Conservation (phyloP, 2,797 vertebrate species). For the Urophycis tenuis region DNA sequence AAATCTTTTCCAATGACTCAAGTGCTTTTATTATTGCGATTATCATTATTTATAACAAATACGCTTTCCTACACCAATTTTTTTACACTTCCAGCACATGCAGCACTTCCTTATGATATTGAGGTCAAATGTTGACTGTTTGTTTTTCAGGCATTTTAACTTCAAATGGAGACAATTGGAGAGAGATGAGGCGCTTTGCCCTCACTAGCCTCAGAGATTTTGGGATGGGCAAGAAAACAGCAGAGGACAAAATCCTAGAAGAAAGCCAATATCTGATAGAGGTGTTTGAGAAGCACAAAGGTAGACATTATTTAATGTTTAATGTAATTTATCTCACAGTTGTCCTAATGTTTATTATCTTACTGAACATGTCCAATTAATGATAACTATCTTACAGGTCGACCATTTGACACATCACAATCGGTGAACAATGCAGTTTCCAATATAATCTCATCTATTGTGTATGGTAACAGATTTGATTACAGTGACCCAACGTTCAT, state of each 20-base stretch:
- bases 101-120: not conserved
- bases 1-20: no score
- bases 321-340: not conserved
- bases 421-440: conserved; percentile 36
- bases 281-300: conserved; percentile 53
- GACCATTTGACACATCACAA: not conserved
- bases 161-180: conserved; percentile 68
- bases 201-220: conserved; percentile 62
- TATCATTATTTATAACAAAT: no score
- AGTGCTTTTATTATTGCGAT: no score
- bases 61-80: not conserved
- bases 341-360: no score
- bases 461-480: conserved; percentile 37
- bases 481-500: conserved; percentile 29
- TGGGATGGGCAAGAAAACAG: conserved; percentile 67
- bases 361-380: no score
- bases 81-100: not conserved
- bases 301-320: no score
- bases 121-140: not conserved
- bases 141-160: conserved; percentile 60
- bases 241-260: conserved; percentile 64
- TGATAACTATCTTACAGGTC: no score
- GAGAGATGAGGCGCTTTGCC: conserved; percentile 68
- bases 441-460: conserved; percentile 30
- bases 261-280: conserved; percentile 59